Percentiles rank a stretch among this genome's conserved stretches.
Conservation (phyloP, 2,888 invertebrate species). For the Netelia inedita region DNA sequence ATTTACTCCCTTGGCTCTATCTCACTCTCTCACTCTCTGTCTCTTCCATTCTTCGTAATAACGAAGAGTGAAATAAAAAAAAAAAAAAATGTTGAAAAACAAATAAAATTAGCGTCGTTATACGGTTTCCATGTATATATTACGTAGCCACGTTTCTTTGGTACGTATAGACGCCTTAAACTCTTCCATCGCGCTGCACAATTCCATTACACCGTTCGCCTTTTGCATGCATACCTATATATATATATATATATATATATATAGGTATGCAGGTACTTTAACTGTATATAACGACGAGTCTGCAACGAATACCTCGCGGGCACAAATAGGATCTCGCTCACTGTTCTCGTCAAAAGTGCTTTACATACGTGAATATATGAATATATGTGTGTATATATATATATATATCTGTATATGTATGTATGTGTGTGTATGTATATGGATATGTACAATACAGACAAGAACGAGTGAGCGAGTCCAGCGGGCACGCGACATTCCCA, state of each 20-base stretch:
- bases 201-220: constrained; percentile 46
- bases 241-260: constrained; percentile 30
- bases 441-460: neutral
- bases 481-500: constrained; percentile 50
- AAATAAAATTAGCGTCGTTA: constrained; percentile 30
- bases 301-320: neutral
- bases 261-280: neutral
- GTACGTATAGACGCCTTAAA: constrained; percentile 14
- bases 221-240: neutral
- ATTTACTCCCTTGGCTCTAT: neutral
- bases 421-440: neutral
- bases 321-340: constrained; percentile 51
- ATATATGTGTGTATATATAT: constrained; percentile 1
- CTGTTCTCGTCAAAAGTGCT: constrained; percentile 47
- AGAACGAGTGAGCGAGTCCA: constrained; percentile 7
- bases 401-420: neutral
- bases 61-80: neutral
- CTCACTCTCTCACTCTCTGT: constrained; percentile 2
- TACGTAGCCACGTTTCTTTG: neutral
- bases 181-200: constrained; percentile 46
- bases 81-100: neutral
- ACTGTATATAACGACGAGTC: neutral
- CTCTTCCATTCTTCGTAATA: neutral
- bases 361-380: constrained; percentile 44
- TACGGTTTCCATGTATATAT: constrained; percentile 36